Evolutionary conservation across 2,797 vertebrate genomes (phyloP).

Genomic region (Otolemur crassicaudatus): DNA sequence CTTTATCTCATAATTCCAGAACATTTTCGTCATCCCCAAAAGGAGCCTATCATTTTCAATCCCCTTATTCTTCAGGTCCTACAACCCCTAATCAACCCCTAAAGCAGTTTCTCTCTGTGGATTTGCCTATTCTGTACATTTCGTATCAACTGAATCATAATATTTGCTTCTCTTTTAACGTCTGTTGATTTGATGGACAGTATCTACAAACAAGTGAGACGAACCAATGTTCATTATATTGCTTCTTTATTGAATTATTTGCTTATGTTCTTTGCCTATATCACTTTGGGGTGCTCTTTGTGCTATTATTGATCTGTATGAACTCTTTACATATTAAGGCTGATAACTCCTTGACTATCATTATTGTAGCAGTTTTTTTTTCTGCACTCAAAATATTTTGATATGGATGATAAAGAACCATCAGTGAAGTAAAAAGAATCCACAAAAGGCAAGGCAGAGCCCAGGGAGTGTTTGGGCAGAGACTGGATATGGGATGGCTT

Average conservation of each 20-base stretch:
- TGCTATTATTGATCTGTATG: not conserved
- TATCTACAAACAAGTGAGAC: not conserved
- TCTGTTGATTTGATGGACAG: not conserved
- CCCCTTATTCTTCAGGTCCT: too few species aligned
- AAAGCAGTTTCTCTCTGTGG: too few species aligned
- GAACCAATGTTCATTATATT: not conserved
- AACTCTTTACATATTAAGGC: not conserved
- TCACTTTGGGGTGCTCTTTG: not conserved
- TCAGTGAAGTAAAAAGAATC: not conserved
- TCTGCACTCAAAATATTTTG: not conserved
- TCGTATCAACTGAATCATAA: too few species aligned
- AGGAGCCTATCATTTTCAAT: not conserved
- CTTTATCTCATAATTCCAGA: not conserved
- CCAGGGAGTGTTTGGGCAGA: not conserved
- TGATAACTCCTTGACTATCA: not conserved
- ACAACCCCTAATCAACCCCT: fast-evolving
- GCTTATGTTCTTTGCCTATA: not conserved
- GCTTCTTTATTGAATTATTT: not conserved
- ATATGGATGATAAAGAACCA: not conserved
- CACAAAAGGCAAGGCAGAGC: not conserved
- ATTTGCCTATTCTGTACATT: not conserved
- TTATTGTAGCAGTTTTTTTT: not conserved
- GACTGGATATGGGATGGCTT: not conserved
- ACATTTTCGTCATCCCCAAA: not conserved
- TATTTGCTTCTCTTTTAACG: not conserved